These are phyloP conservation scores for Ovis canadensis DNA, from an alignment of 2,113 vertebrate species.

Conservation along the genomic window DNA sequence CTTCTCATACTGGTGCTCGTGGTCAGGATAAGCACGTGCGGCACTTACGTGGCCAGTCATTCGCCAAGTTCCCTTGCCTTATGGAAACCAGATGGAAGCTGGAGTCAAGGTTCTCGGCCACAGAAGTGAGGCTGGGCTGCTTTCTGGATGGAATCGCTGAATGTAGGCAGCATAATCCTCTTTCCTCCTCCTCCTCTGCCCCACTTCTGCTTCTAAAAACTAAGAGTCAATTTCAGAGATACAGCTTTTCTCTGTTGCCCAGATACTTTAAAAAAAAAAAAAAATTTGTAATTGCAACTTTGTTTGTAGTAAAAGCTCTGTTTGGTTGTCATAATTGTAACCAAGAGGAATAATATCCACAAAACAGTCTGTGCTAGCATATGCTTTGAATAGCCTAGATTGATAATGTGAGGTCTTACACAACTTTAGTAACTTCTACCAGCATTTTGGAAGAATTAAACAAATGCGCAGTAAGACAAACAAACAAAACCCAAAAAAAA, in stretches of 20 bases:
- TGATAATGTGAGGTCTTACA: conserved; percentile 48
- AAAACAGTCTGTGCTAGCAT: conserved; percentile 15
- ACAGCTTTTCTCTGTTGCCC: conserved; percentile 35
- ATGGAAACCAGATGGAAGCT: conserved; percentile 70
- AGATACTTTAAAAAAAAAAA: background rate
- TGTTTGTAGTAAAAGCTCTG: conserved; percentile 56
- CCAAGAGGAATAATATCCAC: conserved; percentile 47
- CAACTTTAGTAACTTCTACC: conserved; percentile 37
- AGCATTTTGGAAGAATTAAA: conserved; percentile 34
- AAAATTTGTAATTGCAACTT: conserved; percentile 51
- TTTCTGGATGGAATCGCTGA: conserved; percentile 36
- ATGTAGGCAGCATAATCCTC: background rate
- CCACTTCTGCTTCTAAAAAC: conserved; percentile 7
- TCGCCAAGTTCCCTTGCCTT: conserved; percentile 56
- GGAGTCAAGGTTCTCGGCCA: conserved; percentile 53
- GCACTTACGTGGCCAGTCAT: conserved; percentile 22
- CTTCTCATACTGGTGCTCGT: background rate
- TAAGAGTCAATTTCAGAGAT: conserved; percentile 32
- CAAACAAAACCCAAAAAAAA: background rate
- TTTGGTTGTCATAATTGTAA: conserved; percentile 61
- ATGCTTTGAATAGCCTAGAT: conserved; percentile 49
- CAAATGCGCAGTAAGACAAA: background rate
- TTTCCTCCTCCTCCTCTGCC: background rate
- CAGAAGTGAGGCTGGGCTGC: conserved; percentile 35
- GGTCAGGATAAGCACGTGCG: conserved; percentile 38